Evolutionary conservation across 2,113 vertebrate species (phyloP).

Genomic region (Ibidorhyncha struthersii): DNA sequence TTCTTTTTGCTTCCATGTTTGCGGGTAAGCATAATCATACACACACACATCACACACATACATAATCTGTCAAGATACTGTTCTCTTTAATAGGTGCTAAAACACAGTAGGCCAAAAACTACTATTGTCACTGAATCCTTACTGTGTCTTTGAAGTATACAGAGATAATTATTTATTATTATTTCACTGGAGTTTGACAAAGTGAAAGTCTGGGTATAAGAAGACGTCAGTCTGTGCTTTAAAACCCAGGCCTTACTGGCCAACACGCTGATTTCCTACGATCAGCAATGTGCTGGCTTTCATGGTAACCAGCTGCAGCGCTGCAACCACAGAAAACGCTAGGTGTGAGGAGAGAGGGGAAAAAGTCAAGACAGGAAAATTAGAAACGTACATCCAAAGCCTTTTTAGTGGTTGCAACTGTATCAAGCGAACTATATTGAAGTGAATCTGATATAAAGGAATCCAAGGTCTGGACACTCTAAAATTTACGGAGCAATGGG

Average conservation of each 20-base stretch:
- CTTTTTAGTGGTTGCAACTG: background rate
- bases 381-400: background rate
- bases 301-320: background rate
- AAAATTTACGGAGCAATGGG: background rate
- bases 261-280: background rate
- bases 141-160: background rate
- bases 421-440: background rate
- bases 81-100: background rate
- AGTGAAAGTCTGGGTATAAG: background rate
- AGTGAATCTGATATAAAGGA: background rate
- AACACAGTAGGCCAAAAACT: background rate
- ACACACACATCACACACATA: too few species aligned
- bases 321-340: background rate
- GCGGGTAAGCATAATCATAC: background rate
- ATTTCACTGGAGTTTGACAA: background rate
- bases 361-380: background rate
- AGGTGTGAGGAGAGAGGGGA: background rate
- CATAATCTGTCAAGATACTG: background rate
- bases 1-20: background rate
- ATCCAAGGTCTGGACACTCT: background rate
- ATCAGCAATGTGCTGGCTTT: background rate
- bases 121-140: background rate
- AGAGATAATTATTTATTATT: background rate
- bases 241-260: background rate
- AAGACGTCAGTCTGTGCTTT: background rate